Conservation (phyloP, 2,888 invertebrate species). For the Orchesella flavescens region DNA sequence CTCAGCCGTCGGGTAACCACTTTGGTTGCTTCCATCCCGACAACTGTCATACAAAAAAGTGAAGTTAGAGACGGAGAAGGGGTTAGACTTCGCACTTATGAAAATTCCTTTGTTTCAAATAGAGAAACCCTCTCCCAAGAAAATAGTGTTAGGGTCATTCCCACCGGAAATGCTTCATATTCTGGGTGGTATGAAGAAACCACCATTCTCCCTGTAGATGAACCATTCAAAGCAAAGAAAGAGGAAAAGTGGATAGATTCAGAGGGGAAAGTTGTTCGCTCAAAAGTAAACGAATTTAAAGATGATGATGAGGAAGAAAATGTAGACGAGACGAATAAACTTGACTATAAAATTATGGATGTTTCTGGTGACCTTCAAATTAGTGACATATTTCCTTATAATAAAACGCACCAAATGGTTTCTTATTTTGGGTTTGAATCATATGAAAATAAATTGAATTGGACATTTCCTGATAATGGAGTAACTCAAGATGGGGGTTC, state of each 20-base stretch:
- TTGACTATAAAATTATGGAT: background rate
- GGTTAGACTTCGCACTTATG: background rate
- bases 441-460: constrained; percentile 4
- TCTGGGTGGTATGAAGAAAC: constrained; percentile 24
- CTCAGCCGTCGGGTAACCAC: background rate
- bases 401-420: background rate
- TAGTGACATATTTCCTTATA: constrained; percentile 5
- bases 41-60: background rate
- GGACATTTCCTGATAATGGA: background rate
- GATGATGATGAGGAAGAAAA: background rate
- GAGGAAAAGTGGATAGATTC: constrained; percentile 5
- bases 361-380: background rate
- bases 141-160: constrained; percentile 4
- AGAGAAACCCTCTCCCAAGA: background rate
- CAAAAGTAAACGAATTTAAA: background rate
- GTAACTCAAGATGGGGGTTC: background rate
- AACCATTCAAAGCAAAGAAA: background rate
- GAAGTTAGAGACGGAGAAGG: background rate
- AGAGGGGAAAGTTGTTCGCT: background rate
- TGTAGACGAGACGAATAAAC: background rate
- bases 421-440: constrained; percentile 44
- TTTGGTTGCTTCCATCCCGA: background rate
- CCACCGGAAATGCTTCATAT: background rate
- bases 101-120: background rate
- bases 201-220: background rate